These are phyloP conservation scores for Drosophila azteca DNA, from an alignment of 1,140 invertebrate genomes.

Conservation along the genomic window DNA sequence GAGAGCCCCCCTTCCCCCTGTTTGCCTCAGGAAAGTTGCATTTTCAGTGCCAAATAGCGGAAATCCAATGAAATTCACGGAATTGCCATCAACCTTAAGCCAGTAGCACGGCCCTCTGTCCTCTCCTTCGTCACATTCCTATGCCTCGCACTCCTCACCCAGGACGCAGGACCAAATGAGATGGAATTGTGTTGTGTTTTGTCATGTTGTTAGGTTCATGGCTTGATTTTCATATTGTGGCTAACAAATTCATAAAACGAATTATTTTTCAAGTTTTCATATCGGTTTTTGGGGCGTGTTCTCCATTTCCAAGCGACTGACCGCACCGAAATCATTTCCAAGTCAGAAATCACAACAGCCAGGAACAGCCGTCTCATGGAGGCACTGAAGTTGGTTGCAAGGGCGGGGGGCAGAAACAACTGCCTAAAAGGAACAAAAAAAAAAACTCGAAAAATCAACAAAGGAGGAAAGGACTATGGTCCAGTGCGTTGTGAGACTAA, in stretches of 20 bases:
- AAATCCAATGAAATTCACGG: slow-evolving; percentile 72
- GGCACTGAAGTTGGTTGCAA: no score
- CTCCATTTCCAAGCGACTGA: slow-evolving; percentile 64
- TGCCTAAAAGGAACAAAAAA: not conserved
- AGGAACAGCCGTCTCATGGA: not conserved
- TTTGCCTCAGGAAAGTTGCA: slow-evolving; percentile 38
- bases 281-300: slow-evolving; percentile 9
- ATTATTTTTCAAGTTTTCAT: slow-evolving; percentile 48
- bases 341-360: slow-evolving; percentile 60
- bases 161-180: slow-evolving; percentile 17
- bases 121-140: no score
- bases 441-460: slow-evolving; percentile 23
- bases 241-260: slow-evolving; percentile 77
- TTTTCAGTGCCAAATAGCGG: slow-evolving; percentile 61
- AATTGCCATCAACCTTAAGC: slow-evolving; percentile 27
- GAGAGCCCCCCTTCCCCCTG: no score
- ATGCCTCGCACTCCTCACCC: slow-evolving; percentile 25
- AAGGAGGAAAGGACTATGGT: slow-evolving; percentile 6
- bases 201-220: slow-evolving; percentile 38
- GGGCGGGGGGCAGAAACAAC: not conserved
- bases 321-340: slow-evolving; percentile 70
- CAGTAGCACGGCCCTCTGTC: slow-evolving; percentile 5
- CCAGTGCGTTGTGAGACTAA: no score
- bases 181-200: no score
- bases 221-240: slow-evolving; percentile 72